These are phyloP conservation scores for Pandemis heparana DNA, from an alignment of 2,888 invertebrate genomes.

Conservation along the genomic window DNA sequence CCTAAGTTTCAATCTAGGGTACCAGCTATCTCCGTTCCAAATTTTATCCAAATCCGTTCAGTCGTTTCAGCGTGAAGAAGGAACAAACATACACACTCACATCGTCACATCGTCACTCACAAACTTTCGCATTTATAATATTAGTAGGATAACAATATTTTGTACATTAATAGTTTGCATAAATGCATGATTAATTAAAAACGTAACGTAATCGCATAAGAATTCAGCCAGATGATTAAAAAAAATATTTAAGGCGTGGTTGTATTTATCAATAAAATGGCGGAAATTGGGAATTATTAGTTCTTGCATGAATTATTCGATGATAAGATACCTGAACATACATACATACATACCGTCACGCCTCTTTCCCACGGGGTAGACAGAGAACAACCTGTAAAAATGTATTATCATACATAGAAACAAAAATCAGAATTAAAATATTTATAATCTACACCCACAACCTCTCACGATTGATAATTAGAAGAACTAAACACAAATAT, in stretches of 20 bases:
- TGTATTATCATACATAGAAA: not conserved
- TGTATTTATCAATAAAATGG: slow-evolving; percentile 4
- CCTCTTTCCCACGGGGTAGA: too few relatives aligned
- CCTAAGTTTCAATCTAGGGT: too few relatives aligned
- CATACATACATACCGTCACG: too few relatives aligned
- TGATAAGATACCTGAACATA: not conserved
- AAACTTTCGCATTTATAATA: too few relatives aligned
- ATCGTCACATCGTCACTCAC: too few relatives aligned
- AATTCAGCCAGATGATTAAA: not conserved
- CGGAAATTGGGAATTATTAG: not conserved
- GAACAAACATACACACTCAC: too few relatives aligned
- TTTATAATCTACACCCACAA: not conserved
- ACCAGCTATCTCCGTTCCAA: too few relatives aligned
- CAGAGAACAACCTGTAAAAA: too few relatives aligned
- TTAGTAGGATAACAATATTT: too few relatives aligned
- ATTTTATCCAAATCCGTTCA: too few relatives aligned
- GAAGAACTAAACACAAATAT: not conserved
- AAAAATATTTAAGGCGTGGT: not conserved
- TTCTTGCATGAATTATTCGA: not conserved
- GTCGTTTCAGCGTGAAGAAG: too few relatives aligned
- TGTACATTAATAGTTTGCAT: too few relatives aligned
- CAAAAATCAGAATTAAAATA: not conserved
- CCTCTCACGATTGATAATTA: not conserved
- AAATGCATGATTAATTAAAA: not conserved
- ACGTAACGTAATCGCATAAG: not conserved